phyloP scores from a whole-genome alignment of 2,113 vertebrate genomes.

The Loxodonta africana region DNA sequence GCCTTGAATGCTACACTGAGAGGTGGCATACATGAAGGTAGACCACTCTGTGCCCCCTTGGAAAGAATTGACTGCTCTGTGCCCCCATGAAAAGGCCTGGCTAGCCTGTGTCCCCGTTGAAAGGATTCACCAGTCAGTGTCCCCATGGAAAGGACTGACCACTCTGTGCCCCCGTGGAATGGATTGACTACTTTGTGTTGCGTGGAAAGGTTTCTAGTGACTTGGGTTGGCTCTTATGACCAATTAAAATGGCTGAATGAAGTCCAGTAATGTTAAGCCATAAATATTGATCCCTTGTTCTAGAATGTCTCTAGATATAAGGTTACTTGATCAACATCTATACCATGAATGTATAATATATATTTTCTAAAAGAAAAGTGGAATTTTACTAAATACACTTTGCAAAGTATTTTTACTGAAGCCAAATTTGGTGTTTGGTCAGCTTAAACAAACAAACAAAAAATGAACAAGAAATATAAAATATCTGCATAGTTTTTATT shows the following conservation, averaged over 20 bases:
- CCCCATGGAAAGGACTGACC: background rate
- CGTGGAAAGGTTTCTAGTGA: background rate
- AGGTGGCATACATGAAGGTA: fast-evolving
- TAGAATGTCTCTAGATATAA: background rate
- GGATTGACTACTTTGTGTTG: too few species aligned
- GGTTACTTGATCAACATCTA: constrained; percentile 21
- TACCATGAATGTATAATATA: background rate
- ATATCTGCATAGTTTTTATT: constrained; percentile 81
- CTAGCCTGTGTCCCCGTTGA: background rate
- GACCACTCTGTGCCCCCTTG: background rate
- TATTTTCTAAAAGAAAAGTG: constrained; percentile 69
- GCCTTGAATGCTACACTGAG: background rate
- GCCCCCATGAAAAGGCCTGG: background rate
- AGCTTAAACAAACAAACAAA: constrained; percentile 77
- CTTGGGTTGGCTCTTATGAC: background rate
- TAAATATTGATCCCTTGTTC: background rate
- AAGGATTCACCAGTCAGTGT: background rate
- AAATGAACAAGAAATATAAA: constrained; percentile 82
- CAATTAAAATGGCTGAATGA: background rate
- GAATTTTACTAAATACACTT: constrained; percentile 82
- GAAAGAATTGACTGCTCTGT: background rate
- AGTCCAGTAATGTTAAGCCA: background rate
- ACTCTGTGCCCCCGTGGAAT: background rate
- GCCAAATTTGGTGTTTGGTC: constrained; percentile 80
- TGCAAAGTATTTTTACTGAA: constrained; percentile 77